Percentiles rank a stretch among this genome's conserved stretches.
phyloP scores from a whole-genome alignment of 2,797 vertebrate species.

The Lithobates sylvaticus region DNA sequence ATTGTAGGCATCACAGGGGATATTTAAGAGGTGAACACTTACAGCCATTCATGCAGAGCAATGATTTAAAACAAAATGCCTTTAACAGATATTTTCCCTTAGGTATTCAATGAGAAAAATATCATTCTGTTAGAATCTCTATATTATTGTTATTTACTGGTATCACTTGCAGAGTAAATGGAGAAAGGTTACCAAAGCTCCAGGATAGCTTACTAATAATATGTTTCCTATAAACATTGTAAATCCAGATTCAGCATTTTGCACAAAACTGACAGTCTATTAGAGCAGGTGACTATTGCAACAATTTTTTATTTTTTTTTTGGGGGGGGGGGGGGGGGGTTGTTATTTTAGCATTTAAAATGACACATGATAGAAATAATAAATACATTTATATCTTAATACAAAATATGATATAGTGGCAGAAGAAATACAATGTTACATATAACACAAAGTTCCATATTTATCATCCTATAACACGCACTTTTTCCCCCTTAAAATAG shows the following conservation, averaged over 20 bases:
- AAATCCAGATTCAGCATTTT: neutral
- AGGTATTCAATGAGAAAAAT: slow-evolving; percentile 42
- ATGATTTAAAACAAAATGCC: slow-evolving; percentile 55
- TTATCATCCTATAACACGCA: too few species aligned
- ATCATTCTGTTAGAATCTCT: slow-evolving; percentile 41
- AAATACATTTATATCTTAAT: too few species aligned
- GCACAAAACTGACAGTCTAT: neutral
- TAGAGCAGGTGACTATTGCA: neutral
- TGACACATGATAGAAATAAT: too few species aligned
- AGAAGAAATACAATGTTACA: too few species aligned
- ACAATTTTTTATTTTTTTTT: too few species aligned
- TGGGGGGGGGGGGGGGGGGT: too few species aligned
- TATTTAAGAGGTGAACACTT: slow-evolving; percentile 50
- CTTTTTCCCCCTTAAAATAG: too few species aligned
- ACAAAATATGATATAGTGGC: too few species aligned
- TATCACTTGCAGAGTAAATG: slow-evolving; percentile 40
- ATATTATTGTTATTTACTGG: slow-evolving; percentile 54
- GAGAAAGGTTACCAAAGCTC: slow-evolving; percentile 21
- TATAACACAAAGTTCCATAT: too few species aligned
- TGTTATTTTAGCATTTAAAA: too few species aligned
- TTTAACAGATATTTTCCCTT: slow-evolving; percentile 54
- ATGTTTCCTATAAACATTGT: slow-evolving; percentile 3
- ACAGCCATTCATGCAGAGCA: slow-evolving; percentile 46
- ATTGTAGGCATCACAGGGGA: slow-evolving; percentile 55
- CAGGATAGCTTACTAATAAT: neutral